Evolutionary conservation across 2,888 invertebrate genomes (phyloP), one percentile per base, ranked within the genome.

Genomic region (Lithosia quadra): DNA sequence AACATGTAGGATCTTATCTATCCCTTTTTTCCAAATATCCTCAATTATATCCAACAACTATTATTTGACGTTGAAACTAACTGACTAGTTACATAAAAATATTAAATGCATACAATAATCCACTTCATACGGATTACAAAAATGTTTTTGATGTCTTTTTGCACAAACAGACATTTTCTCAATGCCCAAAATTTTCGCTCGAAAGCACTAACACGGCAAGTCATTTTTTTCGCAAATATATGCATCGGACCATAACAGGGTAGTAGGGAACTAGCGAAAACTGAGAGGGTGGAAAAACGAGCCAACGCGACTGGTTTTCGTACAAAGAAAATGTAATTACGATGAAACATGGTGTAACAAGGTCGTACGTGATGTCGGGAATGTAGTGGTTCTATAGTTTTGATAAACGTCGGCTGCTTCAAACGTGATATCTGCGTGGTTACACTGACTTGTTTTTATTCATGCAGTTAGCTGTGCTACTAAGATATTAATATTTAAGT

Each of bases 311-410:
- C 63, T 64, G 66, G 74, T 65, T 60, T 65, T 58, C 67, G 75
- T 74, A 81, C 85, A 86, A 84, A 84, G 86, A 83, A 86, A 86
- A 86, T 82, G 85, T 83, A 84, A 86, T 86, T 85, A 86, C 78
- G 73, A 72, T 80, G 82, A 83, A 82, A 83, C 83, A 84, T 79
- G 78, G 78, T 74, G 69, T 69, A 71, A 68, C 74, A 74, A 68
- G 69, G 75, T 73, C 70, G 73, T 65, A 77, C 78, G 74, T 77
- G 73, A 73, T 70, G 68, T 70, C 60, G 69, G 28, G 56, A 33
- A 28, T 39, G 28, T 65, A 65, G 43, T 65, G 33, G 13, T 15
- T 11, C 22, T n/a, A 39, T 39, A 57, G 36, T n/a, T 57, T 57
- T 55, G 58, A 55, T 56, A 61, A 60, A 53, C 24, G 55, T 15